These are phyloP conservation scores for Ursus arctos DNA, from an alignment of 2,113 vertebrate species.

Conservation along the genomic window DNA sequence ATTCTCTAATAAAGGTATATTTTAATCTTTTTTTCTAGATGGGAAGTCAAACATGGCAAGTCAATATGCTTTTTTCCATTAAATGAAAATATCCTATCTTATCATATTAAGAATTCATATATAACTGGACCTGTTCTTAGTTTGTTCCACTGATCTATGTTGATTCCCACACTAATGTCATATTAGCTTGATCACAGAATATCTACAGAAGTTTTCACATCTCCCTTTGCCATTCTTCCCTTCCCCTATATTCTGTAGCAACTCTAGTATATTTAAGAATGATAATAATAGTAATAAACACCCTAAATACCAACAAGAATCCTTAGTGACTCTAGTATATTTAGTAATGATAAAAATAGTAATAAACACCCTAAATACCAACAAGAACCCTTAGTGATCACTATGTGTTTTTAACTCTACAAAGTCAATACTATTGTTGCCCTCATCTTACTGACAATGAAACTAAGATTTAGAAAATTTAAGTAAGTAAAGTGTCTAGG, in stretches of 20 bases:
- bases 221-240: not conserved
- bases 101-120: not conserved
- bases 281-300: not conserved
- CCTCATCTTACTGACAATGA: not conserved
- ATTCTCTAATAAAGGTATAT: not conserved
- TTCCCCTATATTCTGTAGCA: not conserved
- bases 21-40: not conserved
- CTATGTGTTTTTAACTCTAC: not conserved
- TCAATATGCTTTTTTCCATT: not conserved
- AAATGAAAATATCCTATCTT: not conserved
- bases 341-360: not conserved
- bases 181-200: not conserved
- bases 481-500: not conserved
- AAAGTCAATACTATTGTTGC: not conserved
- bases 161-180: not conserved
- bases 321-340: not conserved
- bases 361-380: not conserved
- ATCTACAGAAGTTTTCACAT: not conserved
- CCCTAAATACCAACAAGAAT: not conserved
- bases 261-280: not conserved
- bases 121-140: not conserved
- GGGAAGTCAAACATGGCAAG: not conserved
- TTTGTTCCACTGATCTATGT: not conserved
- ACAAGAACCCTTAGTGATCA: not conserved
- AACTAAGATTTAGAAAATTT: not conserved